Evolutionary conservation across 2,888 invertebrate species (phyloP), one percentile per base, ranked within the genome.

Genomic region (Parasteatoda lunata): DNA sequence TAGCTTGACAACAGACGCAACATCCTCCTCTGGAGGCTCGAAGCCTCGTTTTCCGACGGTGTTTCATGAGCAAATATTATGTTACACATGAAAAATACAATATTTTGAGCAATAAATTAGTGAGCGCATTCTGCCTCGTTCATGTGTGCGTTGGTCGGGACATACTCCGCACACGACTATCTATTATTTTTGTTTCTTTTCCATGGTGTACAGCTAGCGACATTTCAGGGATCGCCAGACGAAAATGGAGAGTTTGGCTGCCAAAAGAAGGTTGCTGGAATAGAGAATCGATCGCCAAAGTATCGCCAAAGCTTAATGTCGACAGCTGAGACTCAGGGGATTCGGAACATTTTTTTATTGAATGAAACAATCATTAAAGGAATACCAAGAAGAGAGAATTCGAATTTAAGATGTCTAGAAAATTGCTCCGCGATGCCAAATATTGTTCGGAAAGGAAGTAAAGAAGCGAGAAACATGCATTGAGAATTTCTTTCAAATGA

Each of bases 1-100:
- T 59, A 54, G 84, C 84, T 48, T 72, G 84, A 77, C 84, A 83
- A 83, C 76, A 71, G 64, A 51, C 68, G 73, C 65, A 11, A 54
- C 69, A 59, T 51, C 30, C n/a, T 45, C 48, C 45, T 73, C 7
- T 15, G 11, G 59, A 59, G 59, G 59, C 59, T 0, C 59, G 59
- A 59, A 59, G 59, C 66, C 15, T 68, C 66, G 66, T 30, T 68
- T 15, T 68, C 4, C 15, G 66, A 5, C 66, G 30, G 45, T 68
- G 30, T 9, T 30, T 68, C 66, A 68, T 68, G 15, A 9, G 15
- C n/a, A n/a, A 45, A 15, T 9, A 4, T 68, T 3, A n/a, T 7
- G n/a, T 7, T 59, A 30, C 66, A 68, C 45, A 30, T 9, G 13
- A 7, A 9, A 15, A 8, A 68, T n/a, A 68, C 66, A 59, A n/a